Base-by-base conservation (phyloP, 1,140 invertebrate genomes). In the Pseudomyrmex gracilis region DNA sequence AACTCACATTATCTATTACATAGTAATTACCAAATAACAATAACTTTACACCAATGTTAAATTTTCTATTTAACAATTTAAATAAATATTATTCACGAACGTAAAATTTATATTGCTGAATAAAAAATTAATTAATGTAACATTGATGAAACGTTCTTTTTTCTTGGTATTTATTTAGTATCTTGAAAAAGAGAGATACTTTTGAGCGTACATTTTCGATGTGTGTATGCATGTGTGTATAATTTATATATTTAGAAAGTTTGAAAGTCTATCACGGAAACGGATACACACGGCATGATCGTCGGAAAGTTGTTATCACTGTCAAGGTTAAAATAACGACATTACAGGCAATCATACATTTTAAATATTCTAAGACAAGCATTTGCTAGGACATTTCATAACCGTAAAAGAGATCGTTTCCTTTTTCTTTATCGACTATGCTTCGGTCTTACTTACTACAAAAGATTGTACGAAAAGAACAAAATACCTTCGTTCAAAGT, bases 401-500 rank as follows among this genome's bases (percentile, higher is more conserved):
- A 43, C 2, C n/a, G 13, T 43, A 34, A n/a, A 66, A 13, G 61
- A 60, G 1, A 60, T n/a, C 1, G 8, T 17, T 5, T 2, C 10
- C 45, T 10, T 1, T 2, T 15, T 7, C 45, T 43, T 2, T 17
- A 15, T 55, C 15, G 13, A 1, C 1, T 2, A 9, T n/a, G n/a
- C 1, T 34, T 34, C 5, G 8, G 24, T 12, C 61, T 13, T 68
- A 57, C 51, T n/a, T 13, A 22, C 0, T 60, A 10, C 1, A 10
- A 7, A 68, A 57, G 24, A 13, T 13, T n/a, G 4, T 2, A 9
- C 5, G 4, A 61, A 61, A 2, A 13, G 3, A 47, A 47, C 12
- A n/a, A 58, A 53, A 63, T 90, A 93, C 93, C 92, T 91, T 90
- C 85, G 43, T 82, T 57, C 7, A 73, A 82, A 15, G 66, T 82